phyloP scores from a whole-genome alignment of 1,140 invertebrate genomes.

The Parasteatoda tepidariorum region DNA sequence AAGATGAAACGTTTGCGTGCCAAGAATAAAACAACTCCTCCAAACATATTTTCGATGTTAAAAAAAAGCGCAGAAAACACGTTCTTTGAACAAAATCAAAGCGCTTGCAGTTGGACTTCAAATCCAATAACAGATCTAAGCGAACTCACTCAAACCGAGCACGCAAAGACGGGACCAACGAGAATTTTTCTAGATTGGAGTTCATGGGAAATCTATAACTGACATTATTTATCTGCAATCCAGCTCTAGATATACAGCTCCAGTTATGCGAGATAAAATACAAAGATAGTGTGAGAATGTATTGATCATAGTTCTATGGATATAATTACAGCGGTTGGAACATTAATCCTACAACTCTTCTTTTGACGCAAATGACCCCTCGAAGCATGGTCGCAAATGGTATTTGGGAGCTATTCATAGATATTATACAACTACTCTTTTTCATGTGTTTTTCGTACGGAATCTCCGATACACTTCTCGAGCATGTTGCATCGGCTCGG shows the following conservation, averaged over 20 bases:
- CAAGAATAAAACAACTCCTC: neutral
- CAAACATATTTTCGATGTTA: neutral
- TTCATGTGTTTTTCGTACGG: constrained; percentile 10
- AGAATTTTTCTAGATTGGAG: constrained; percentile 20
- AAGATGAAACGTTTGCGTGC: neutral
- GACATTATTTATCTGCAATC: constrained; percentile 46
- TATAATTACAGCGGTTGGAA: constrained; percentile 43
- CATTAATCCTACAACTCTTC: constrained; percentile 53
- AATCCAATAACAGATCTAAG: constrained; percentile 21
- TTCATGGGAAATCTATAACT: constrained; percentile 56
- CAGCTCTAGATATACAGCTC: constrained; percentile 36
- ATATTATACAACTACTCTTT: constrained; percentile 40
- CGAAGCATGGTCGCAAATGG: constrained; percentile 40
- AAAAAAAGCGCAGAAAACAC: too few relatives aligned
- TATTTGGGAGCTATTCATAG: constrained; percentile 47
- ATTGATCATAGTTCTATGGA: constrained; percentile 55
- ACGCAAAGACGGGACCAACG: constrained; percentile 4
- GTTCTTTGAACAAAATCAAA: too few relatives aligned
- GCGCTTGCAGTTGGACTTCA: constrained; percentile 2
- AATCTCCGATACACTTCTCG: constrained; percentile 7
- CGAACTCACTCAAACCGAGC: constrained; percentile 14
- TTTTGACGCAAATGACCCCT: constrained; percentile 54
- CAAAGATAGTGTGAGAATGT: constrained; percentile 42
- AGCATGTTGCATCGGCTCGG: neutral
- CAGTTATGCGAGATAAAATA: constrained; percentile 51